Base-by-base conservation (phyloP, 1,140 invertebrate species). In the Platyura marginata region DNA sequence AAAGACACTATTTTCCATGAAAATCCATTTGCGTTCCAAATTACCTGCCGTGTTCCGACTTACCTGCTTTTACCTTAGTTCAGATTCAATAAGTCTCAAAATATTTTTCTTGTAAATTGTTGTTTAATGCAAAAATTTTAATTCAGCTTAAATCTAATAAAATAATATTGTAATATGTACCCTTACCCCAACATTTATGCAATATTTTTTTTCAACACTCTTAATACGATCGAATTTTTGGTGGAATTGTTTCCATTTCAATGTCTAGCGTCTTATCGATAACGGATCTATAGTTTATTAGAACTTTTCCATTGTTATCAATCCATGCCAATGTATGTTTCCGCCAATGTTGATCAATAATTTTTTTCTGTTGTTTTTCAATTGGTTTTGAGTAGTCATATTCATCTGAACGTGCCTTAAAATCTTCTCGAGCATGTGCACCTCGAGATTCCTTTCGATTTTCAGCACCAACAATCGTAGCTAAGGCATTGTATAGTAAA, bases 371-470 rank as follows among this genome's bases (percentile, higher is more conserved):
- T 65, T 72, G 70, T 43, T 80, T 81, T 32, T 90, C 81, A 1
- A 91, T 21, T 0, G 94, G 83, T 59, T 96, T 95, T 46, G 76
- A 78, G 58, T 89, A 97, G 63, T 98, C 91, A 51, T 71, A 88
- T 64, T 98, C 95, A 65, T 98, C 95, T 25, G 87, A 61, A 40
- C 95, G 67, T 4, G 70, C 70, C 58, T 87, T 87, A 60, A 81
- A 98, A 66, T 98, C 94, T 65, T 98, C 94, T 19, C 95, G 70
- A 1, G 93, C 90, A 66, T 99, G 96, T 22, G 95, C 95, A 21
- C 96, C 96, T 40, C 96, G 73, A n/a, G 87, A 93, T 69, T 99
- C 96, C 61, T 96, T 95, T 22, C 96, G 69, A 35, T 87, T 89
- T 61, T 94, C 88, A 11, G 96, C 96, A 1, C 71, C 72, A 41